phyloP scores from a whole-genome alignment of 2,888 invertebrate genomes.

The Empis livida region DNA sequence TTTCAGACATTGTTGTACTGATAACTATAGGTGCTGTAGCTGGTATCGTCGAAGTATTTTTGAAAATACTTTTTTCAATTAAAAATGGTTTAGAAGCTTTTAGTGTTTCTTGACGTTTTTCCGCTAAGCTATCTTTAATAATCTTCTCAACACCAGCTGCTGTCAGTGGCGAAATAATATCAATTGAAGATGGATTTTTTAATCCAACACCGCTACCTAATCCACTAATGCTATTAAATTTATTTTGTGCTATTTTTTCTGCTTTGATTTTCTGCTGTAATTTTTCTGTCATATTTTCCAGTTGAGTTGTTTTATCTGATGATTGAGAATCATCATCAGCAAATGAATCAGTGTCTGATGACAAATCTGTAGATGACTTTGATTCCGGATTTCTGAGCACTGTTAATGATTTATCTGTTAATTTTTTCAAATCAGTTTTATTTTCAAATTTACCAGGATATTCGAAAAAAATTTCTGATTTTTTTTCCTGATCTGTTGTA shows the following conservation, averaged over 20 bases:
- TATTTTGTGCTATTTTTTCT: constrained; percentile 19
- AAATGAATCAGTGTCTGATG: constrained; percentile 32
- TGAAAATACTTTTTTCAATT: constrained; percentile 9
- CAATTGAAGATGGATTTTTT: constrained; percentile 5
- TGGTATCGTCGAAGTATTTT: not conserved
- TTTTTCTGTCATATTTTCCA: constrained; percentile 26
- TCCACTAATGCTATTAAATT: not conserved
- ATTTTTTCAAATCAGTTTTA: constrained; percentile 13
- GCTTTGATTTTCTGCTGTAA: constrained; percentile 24
- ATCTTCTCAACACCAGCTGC: constrained; percentile 23
- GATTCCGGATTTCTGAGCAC: constrained; percentile 18
- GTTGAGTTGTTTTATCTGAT: constrained; percentile 28
- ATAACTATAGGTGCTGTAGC: too few relatives aligned
- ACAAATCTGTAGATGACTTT: constrained; percentile 32
- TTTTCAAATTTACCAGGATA: constrained; percentile 5
- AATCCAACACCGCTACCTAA: not conserved
- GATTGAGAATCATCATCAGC: constrained; percentile 35
- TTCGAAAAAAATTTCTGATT: constrained; percentile 6
- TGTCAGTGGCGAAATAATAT: constrained; percentile 14
- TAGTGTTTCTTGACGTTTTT: constrained; percentile 22
- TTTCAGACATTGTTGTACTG: too few relatives aligned
- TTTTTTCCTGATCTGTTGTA: constrained; percentile 29
- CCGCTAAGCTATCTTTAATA: constrained; percentile 22
- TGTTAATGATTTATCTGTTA: not conserved
- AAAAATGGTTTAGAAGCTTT: constrained; percentile 18